phyloP scores from a whole-genome alignment of 53 echinoderm and acorn worm species.

The Astropecten irregularis region DNA sequence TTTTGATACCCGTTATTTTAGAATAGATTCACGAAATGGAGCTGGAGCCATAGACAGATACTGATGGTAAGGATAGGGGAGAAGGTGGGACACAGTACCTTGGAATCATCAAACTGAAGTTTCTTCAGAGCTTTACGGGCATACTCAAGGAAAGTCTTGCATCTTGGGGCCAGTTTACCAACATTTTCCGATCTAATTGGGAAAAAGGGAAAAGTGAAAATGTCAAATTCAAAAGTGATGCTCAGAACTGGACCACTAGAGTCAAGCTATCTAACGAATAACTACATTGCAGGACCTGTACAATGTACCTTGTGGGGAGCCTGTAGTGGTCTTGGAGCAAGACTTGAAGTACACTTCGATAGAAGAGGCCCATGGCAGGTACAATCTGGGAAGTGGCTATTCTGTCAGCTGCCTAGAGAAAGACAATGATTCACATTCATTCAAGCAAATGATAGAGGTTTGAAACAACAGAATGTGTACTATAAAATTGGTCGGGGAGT shows the following conservation, averaged over 20 bases:
- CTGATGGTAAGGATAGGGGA: too few species aligned
- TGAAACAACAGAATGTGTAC: too few species aligned
- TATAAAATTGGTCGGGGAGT: too few species aligned
- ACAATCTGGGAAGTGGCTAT: constrained; percentile 49
- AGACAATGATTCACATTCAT: too few species aligned
- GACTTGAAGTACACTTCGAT: constrained; percentile 86
- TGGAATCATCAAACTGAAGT: constrained; percentile 73
- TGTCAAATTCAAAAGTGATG: neutral
- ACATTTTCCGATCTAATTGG: constrained; percentile 75
- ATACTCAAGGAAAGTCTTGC: constrained; percentile 82
- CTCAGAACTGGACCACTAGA: too few species aligned
- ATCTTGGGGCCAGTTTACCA: constrained; percentile 88
- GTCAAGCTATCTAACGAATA: too few species aligned
- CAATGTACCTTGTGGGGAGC: constrained; percentile 67
- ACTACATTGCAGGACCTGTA: too few species aligned
- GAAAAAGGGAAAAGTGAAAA: neutral
- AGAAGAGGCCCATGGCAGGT: constrained; percentile 75
- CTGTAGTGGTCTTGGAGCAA: constrained; percentile 73
- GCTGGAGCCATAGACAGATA: too few species aligned
- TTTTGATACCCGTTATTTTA: too few species aligned
- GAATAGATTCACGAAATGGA: too few species aligned
- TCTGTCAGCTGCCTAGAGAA: constrained; percentile 76
- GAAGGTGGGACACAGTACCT: too few species aligned
- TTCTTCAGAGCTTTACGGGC: constrained; percentile 79
- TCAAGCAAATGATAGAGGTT: too few species aligned